These are phyloP conservation scores for Geotrypetes seraphini DNA, from an alignment of 2,797 vertebrate species.

Conservation along the genomic window DNA sequence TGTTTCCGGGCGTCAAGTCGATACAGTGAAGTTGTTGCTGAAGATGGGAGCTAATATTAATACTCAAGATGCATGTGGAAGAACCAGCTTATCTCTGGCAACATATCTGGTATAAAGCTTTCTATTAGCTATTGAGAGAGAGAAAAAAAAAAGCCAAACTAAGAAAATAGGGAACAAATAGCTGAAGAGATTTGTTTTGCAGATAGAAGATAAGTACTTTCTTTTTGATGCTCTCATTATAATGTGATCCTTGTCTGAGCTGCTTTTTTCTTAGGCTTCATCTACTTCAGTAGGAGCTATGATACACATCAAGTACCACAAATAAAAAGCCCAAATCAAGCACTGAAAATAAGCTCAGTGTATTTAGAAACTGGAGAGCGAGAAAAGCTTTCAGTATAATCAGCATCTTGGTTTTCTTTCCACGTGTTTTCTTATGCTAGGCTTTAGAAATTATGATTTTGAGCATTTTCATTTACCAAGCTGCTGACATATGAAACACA, in stretches of 20 bases:
- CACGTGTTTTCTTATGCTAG: slow-evolving; percentile 13
- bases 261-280: slow-evolving; percentile 7
- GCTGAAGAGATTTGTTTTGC: background rate
- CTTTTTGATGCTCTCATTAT: background rate
- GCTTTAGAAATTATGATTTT: too few species aligned
- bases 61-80: slow-evolving; percentile 70
- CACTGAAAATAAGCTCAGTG: background rate
- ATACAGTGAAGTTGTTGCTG: slow-evolving; percentile 76
- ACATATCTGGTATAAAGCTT: slow-evolving; percentile 65
- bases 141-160: too few species aligned
- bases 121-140: background rate
- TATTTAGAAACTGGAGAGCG: too few species aligned
- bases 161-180: background rate
- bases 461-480: too few species aligned
- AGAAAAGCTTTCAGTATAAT: too few species aligned
- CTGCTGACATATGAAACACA: too few species aligned
- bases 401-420: slow-evolving; percentile 16
- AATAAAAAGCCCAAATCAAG: background rate
- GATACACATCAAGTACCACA: slow-evolving; percentile 6
- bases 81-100: slow-evolving; percentile 73
- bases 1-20: slow-evolving; percentile 73
- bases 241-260: background rate
- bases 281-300: slow-evolving; percentile 2
- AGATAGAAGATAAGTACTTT: background rate
- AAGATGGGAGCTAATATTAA: slow-evolving; percentile 86